Conservation (phyloP, 2,888 invertebrate species). For the Petrolisthes manimaculis region DNA sequence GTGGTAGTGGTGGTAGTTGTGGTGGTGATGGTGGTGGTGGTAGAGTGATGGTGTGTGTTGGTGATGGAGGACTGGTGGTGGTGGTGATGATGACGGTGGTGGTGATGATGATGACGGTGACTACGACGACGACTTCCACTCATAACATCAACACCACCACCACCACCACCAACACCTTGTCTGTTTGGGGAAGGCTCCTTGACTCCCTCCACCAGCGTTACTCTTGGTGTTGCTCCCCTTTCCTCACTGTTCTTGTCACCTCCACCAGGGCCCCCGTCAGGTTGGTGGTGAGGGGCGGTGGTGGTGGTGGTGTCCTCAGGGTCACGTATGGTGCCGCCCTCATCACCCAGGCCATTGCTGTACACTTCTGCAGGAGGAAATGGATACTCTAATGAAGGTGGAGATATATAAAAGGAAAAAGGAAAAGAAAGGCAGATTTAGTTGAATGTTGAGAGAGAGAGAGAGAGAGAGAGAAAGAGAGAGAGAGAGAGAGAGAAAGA, state of each 20-base stretch:
- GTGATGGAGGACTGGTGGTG: too few relatives aligned
- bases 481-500: background rate
- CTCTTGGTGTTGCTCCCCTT: slow-evolving; percentile 1
- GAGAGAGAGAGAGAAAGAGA: background rate
- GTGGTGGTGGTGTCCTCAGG: background rate
- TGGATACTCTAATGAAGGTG: slow-evolving; percentile 6
- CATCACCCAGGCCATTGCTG: slow-evolving; percentile 33
- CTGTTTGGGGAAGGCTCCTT: background rate
- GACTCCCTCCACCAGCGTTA: background rate
- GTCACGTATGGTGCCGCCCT: background rate
- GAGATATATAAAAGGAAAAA: background rate
- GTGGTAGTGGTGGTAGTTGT: too few relatives aligned
- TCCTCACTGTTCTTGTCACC: background rate
- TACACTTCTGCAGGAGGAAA: slow-evolving; percentile 23
- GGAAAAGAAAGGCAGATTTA: background rate
- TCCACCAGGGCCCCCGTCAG: background rate
- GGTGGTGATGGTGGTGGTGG: too few relatives aligned
- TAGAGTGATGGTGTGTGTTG: background rate
- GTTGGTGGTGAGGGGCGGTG: slow-evolving; percentile 10
- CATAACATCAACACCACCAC: background rate
- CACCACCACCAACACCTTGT: too few relatives aligned
- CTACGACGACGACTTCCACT: background rate
- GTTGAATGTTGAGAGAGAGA: too few relatives aligned
- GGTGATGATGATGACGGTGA: background rate
- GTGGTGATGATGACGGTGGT: slow-evolving; percentile 14